Evolutionary conservation across 2,113 vertebrate genomes (phyloP).

Genomic region (Alligator sinensis): DNA sequence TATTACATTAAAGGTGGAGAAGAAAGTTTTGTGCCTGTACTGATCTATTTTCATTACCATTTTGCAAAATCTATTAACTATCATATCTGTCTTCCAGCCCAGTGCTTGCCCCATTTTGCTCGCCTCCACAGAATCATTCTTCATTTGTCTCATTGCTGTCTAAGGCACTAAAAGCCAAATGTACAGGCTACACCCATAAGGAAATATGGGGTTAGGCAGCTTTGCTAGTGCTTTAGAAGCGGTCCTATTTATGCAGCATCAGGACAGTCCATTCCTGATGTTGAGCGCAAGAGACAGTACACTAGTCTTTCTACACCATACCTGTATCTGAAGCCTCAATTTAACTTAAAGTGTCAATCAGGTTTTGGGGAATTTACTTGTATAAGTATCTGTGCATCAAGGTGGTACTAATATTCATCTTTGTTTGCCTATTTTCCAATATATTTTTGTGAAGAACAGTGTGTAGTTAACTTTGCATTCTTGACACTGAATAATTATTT

Average conservation of each 20-base stretch:
- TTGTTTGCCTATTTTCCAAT: neutral
- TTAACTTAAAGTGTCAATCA: slow-evolving; percentile 1
- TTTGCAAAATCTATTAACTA: neutral
- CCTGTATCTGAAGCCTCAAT: neutral
- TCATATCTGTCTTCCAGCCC: neutral
- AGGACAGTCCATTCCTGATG: neutral
- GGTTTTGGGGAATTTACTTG: neutral
- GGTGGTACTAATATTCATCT: neutral
- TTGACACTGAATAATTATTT: neutral
- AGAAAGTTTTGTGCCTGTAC: neutral
- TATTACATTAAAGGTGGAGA: neutral
- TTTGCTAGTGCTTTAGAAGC: fast-evolving
- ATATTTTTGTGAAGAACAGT: neutral
- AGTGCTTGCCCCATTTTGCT: neutral
- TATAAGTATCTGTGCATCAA: neutral
- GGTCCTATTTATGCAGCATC: neutral
- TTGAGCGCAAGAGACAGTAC: neutral
- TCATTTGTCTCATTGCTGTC: neutral
- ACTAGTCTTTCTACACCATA: neutral
- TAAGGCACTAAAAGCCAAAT: neutral
- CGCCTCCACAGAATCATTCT: neutral
- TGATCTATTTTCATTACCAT: neutral
- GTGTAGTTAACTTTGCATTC: neutral
- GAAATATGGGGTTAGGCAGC: neutral
- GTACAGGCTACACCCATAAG: neutral